These are phyloP conservation scores for Listronotus oregonensis DNA, from an alignment of 1,140 invertebrate species.

Conservation along the genomic window DNA sequence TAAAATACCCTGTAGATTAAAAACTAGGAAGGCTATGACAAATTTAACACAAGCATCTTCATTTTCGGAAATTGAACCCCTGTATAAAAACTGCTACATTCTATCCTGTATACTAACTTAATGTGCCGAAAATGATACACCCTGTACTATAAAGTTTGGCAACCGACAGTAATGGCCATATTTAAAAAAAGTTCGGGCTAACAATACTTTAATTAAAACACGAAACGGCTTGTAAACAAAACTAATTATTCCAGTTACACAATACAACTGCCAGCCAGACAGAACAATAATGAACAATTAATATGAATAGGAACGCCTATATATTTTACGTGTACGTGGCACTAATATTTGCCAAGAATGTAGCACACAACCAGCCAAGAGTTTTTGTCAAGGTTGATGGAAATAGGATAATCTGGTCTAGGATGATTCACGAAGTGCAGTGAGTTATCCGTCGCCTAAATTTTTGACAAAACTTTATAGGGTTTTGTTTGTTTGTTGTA, in stretches of 20 bases:
- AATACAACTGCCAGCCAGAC: constrained; percentile 25
- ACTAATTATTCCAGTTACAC: constrained; percentile 18
- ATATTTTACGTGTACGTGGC: constrained; percentile 31
- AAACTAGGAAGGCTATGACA: too few relatives aligned
- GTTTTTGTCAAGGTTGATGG: constrained; percentile 21
- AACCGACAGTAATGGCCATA: not conserved
- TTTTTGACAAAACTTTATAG: too few relatives aligned
- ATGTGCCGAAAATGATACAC: too few relatives aligned
- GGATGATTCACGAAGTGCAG: not conserved
- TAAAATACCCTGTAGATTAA: too few relatives aligned
- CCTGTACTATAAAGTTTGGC: not conserved
- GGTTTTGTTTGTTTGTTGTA: too few relatives aligned
- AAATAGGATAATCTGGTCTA: constrained; percentile 12
- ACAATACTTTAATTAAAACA: constrained; percentile 18
- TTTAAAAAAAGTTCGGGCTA: constrained; percentile 1
- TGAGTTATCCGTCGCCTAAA: too few relatives aligned
- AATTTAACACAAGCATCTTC: too few relatives aligned
- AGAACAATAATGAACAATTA: constrained; percentile 32
- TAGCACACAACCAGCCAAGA: constrained; percentile 14
- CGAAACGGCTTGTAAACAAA: constrained; percentile 11
- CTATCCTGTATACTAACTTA: too few relatives aligned
- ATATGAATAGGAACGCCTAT: constrained; percentile 30
- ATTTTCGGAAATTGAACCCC: too few relatives aligned
- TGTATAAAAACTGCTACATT: too few relatives aligned
- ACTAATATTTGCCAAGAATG: constrained; percentile 32